phyloP scores from a whole-genome alignment of 2,113 vertebrate species.

The Crotalus tigris region DNA sequence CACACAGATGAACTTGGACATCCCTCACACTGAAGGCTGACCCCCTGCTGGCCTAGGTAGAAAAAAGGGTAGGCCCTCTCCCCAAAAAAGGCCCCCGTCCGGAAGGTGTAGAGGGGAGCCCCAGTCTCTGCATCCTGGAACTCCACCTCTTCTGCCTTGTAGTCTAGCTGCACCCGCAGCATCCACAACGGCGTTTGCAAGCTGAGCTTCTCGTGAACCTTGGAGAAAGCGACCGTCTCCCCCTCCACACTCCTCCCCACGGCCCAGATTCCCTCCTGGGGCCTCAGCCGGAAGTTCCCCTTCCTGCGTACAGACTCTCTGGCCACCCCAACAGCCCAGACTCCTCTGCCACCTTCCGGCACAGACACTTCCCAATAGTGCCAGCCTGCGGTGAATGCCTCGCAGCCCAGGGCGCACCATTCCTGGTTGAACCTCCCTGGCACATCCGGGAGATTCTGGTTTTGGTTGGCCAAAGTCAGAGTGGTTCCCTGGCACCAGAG shows the following conservation, averaged over 20 bases:
- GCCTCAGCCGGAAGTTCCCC: background rate
- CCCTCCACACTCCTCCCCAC: background rate
- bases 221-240: fast-evolving
- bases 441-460: background rate
- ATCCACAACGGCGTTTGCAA: too few species aligned
- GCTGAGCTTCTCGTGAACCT: too few species aligned
- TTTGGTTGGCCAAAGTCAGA: fast-evolving
- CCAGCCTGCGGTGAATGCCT: too few species aligned
- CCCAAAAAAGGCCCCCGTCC: too few species aligned
- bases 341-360: too few species aligned
- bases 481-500: fast-evolving
- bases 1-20: fast-evolving
- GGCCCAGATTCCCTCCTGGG: background rate
- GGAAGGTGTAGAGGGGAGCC: too few species aligned
- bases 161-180: too few species aligned
- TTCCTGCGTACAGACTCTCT: background rate
- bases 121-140: too few species aligned
- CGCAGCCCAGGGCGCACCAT: background rate
- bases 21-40: too few species aligned
- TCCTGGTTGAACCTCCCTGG: background rate
- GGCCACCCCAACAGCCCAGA: background rate
- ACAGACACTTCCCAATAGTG: background rate
- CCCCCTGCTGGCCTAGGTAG: too few species aligned
- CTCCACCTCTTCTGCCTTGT: too few species aligned
- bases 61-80: too few species aligned